Base-by-base conservation (phyloP, 2,888 invertebrate species). In the Listrodromus nycthemerus region DNA sequence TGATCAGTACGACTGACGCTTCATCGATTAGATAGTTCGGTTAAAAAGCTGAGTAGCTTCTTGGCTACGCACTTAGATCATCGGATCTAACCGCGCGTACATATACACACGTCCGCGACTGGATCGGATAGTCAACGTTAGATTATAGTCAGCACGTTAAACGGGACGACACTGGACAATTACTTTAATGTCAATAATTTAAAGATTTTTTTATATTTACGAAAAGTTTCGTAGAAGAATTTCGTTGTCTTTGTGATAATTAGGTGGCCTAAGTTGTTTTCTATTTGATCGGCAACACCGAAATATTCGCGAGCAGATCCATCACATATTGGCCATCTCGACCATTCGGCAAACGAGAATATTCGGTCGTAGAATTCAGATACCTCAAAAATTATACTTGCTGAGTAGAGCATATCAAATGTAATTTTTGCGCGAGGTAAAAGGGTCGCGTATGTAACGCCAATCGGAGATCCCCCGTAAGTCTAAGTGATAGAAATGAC, bases 401-500 rank as follows among this genome's bases (percentile, higher is more conserved):
- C 48, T 48, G 71, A 66, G 65, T 83, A 83, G 41, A 45, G 79
- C 75, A 83, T 79, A 83, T 83, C 79, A 77, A 61, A 80, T 37
- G 74, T 80, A 80, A 74, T 67, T 75, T 41, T 61, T 7, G 61
- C 24, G 55, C 48, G 50, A 33, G 48, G 79, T 48, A 24, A 69
- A 71, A 13, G 27, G 30, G 19, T 45, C 45, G 69, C 16, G 19
- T 67, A 70, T 71, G 19, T 37, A 71, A 70, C 83, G 69, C 63
- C 13, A 63, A 67, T n/a, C 58, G 71, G 24, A 8, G 16, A 55
- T 19, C 27, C 63, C 69, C 69, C 21, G 45, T 70, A 69, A 70
- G 55, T 70, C 21, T 30, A 70, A 77, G 80, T 76, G 80, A 80
- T 83, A 78, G 82, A 73, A 78, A 78, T 74, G 82, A 82, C 78